Evolutionary conservation across 2,888 invertebrate genomes (phyloP).

Genomic region (Timandra comae): DNA sequence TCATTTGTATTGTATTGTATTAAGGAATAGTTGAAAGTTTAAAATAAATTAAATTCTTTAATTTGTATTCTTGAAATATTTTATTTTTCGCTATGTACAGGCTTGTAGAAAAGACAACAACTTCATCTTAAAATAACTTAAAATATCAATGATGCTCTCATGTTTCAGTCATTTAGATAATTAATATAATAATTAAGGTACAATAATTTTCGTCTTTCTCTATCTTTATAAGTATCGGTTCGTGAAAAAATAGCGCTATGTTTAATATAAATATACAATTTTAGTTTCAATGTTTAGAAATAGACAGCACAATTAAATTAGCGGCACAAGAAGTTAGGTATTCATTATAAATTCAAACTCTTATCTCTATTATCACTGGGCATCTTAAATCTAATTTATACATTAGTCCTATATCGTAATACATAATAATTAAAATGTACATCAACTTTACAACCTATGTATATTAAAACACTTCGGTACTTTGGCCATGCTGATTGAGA

Average conservation of each 20-base stretch:
- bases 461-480: conserved; percentile 55
- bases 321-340: conserved; percentile 36
- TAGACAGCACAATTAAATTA: conserved; percentile 52
- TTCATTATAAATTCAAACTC: conserved; percentile 42
- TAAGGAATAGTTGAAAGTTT: neutral
- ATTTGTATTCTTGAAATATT: conserved; percentile 49
- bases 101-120: conserved; percentile 72
- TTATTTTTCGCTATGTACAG: conserved; percentile 66
- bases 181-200: conserved; percentile 39
- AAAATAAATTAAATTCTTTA: conserved; percentile 19
- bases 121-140: conserved; percentile 64
- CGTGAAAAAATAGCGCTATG: conserved; percentile 65
- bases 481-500: conserved; percentile 66
- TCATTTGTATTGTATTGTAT: no score
- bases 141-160: conserved; percentile 54
- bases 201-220: conserved; percentile 38
- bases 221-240: conserved; percentile 42
- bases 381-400: conserved; percentile 57
- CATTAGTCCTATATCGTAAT: conserved; percentile 15
- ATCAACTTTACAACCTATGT: conserved; percentile 62
- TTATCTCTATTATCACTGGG: conserved; percentile 74
- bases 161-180: conserved; percentile 61
- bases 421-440: conserved; percentile 48
- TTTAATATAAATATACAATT: conserved; percentile 40
- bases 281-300: conserved; percentile 49